phyloP scores from a whole-genome alignment of 2,113 vertebrate species.

The Gymnarchus niloticus region DNA sequence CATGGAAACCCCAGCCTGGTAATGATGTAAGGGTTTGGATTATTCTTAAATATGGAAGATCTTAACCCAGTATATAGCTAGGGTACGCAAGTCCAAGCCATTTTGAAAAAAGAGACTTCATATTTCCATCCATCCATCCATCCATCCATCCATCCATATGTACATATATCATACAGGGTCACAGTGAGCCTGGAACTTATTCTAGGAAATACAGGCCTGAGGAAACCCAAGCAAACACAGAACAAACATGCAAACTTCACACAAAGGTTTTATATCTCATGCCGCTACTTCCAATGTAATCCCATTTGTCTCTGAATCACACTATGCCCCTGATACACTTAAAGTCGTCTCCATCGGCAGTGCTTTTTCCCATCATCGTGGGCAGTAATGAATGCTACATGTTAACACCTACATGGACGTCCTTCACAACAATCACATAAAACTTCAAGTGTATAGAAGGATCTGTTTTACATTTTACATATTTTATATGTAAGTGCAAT shows the following conservation, averaged over 20 bases:
- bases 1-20: neutral
- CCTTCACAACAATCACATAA: neutral
- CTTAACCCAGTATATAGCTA: neutral
- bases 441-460: no score
- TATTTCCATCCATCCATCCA: neutral
- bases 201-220: no score
- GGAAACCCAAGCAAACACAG: no score
- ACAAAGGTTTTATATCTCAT: neutral
- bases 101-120: no score
- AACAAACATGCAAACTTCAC: neutral
- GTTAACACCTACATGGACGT: neutral
- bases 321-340: neutral
- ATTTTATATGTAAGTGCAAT: neutral
- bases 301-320: neutral
- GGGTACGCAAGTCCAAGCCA: no score
- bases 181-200: neutral
- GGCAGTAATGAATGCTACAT: neutral
- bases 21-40: no score
- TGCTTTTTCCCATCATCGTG: neutral
- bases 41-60: neutral
- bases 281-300: neutral
- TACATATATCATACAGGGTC: neutral
- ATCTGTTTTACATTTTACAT: neutral
- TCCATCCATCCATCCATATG: neutral
- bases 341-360: no score